Base-by-base conservation (phyloP, 2,113 vertebrate species). In the Calonectris borealis region DNA sequence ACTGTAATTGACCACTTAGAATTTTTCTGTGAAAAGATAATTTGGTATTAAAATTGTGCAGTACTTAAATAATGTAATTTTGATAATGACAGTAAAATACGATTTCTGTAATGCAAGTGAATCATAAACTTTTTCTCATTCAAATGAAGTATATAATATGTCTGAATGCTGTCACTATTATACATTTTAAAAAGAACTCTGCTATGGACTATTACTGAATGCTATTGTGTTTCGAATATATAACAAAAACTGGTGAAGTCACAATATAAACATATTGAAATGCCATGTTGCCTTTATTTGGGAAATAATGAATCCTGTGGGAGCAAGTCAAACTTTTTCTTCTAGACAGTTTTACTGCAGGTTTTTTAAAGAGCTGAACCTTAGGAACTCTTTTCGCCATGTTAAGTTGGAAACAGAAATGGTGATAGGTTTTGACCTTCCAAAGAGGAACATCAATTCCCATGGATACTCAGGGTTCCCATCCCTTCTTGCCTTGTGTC, bases 31-130 rank as follows among this genome's bases (percentile, higher is more conserved):
- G 96, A 95, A 97, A 94, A 96, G 93, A 97, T 98, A 97, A 98
- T 98, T 91, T 97, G 90, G 86, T 95, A 68, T 95, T 90, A 93
- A 91, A 85, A 42, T 97, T 90, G 36, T 93, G 83, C 97, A 88
- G 95, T 96, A 96, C 94, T 98, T 98, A 96, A 97, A 97, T 97
- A 97, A 46, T 10, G 88, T 89, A 85, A 91, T 98, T 97, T 98
- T 96, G 93, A 97, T 96, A 97, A 98, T 97, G 97, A 97, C 92
- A 97, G 89, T 95, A 90, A 97, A 96, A 93, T 73, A 85, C 40
- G 61, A 89, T 94, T 96, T 97, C 91, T 97, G 93, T 75, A 95
- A 95, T 44, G 80, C 93, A 93, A 95, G 80, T 20, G 71, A 95
- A 97, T 96, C 88, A 94, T 93, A 96, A 97, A 96, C 83, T 94